Conservation (phyloP, 1,140 invertebrate genomes). For the Diorhabda sublineata region DNA sequence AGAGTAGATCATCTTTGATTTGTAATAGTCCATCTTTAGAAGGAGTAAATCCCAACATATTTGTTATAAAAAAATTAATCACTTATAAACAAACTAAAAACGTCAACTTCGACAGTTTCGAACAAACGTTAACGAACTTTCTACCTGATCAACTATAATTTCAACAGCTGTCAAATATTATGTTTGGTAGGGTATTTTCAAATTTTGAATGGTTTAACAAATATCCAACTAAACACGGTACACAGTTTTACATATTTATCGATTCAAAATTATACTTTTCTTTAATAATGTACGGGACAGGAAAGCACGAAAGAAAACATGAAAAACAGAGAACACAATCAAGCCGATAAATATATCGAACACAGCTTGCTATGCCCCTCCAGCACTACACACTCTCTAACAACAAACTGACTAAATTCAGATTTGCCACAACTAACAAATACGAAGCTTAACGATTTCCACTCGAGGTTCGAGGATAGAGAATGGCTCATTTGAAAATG, state of each 20-base stretch:
- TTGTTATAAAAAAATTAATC: constrained; percentile 16
- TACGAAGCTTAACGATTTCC: not conserved
- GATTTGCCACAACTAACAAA: not conserved
- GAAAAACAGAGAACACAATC: constrained; percentile 27
- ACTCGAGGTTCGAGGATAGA: not conserved
- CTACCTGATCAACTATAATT: constrained; percentile 18
- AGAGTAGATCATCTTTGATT: constrained; percentile 56
- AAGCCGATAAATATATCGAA: constrained; percentile 27
- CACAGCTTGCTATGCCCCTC: constrained; percentile 28
- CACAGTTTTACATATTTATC: constrained; percentile 23
- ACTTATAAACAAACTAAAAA: constrained; percentile 13
- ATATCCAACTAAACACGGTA: not conserved
- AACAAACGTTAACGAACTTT: constrained; percentile 9
- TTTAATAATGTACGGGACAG: constrained; percentile 17
- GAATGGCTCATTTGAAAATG: not conserved
- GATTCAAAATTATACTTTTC: constrained; percentile 16
- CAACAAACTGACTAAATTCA: constrained; percentile 12
- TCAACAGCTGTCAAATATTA: constrained; percentile 30
- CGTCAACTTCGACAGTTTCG: constrained; percentile 8
- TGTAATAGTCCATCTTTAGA: constrained; percentile 57
- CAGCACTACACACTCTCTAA: not conserved
- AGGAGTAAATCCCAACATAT: constrained; percentile 36
- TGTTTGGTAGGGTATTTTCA: constrained; percentile 17
- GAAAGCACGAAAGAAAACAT: constrained; percentile 26
- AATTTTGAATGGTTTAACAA: constrained; percentile 12